phyloP scores from a whole-genome alignment of 1,140 invertebrate genomes.

The Samia ricini region DNA sequence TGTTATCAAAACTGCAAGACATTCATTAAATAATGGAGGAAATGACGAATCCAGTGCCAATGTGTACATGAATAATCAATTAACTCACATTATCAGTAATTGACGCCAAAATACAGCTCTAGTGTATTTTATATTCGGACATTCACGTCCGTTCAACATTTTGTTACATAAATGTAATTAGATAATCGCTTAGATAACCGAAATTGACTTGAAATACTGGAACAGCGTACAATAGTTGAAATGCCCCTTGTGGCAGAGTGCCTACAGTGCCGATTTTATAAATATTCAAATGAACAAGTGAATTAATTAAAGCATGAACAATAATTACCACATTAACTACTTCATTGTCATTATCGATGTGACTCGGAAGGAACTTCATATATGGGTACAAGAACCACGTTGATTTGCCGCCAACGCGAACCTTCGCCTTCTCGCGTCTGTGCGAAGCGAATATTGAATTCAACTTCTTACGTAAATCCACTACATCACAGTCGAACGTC shows the following conservation, averaged over 20 bases:
- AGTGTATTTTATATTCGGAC: neutral
- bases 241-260: no score
- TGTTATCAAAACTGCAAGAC: neutral
- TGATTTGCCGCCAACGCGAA: constrained; percentile 41
- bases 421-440: constrained; percentile 55
- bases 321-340: neutral
- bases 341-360: constrained; percentile 30
- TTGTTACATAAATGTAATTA: no score
- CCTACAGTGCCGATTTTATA: no score
- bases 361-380: constrained; percentile 52
- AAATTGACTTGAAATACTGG: no score
- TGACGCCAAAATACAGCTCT: neutral
- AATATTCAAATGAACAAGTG: no score
- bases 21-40: neutral
- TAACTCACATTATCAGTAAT: neutral
- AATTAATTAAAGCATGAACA: no score
- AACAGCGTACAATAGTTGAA: no score
- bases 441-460: constrained; percentile 66
- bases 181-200: no score
- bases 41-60: neutral
- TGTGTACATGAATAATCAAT: neutral
- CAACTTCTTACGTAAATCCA: constrained; percentile 57
- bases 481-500: constrained; percentile 52
- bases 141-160: no score
- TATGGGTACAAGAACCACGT: constrained; percentile 59